These are phyloP conservation scores for Drosophila erecta DNA, from an alignment of 1,140 invertebrate genomes.

Conservation along the genomic window DNA sequence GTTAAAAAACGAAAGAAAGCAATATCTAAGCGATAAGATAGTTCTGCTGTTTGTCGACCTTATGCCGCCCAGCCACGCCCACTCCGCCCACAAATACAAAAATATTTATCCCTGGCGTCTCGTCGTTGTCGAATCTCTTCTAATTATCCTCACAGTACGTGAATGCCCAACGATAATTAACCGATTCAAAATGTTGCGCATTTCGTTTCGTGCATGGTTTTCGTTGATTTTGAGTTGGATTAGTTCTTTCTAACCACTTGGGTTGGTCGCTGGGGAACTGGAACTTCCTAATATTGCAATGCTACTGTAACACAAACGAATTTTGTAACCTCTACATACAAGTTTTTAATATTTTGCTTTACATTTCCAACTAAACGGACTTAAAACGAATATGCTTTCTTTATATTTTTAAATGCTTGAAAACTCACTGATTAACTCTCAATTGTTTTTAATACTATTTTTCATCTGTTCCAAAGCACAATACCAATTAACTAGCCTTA, in stretches of 20 bases:
- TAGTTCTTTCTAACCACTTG: conserved; percentile 7
- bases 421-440: no score
- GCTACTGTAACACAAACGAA: neutral
- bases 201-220: conserved; percentile 43
- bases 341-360: no score
- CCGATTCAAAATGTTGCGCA: conserved; percentile 5
- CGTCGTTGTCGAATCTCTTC: conserved; percentile 16
- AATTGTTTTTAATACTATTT: no score
- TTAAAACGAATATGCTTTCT: no score
- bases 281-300: neutral
- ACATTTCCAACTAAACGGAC: no score
- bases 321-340: neutral
- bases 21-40: conserved; percentile 3
- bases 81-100: conserved; percentile 4
- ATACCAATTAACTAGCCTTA: no score
- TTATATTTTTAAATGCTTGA: no score
- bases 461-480: no score
- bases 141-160: conserved; percentile 36
- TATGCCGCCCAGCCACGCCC: conserved; percentile 15
- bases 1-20: conserved; percentile 7
- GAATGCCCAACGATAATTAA: conserved; percentile 21
- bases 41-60: conserved; percentile 2
- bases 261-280: conserved; percentile 9
- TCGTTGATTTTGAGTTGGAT: conserved; percentile 29
- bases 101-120: conserved; percentile 1